These are phyloP conservation scores for Sus cebifrons DNA, from an alignment of 2,797 vertebrate genomes.

Conservation along the genomic window DNA sequence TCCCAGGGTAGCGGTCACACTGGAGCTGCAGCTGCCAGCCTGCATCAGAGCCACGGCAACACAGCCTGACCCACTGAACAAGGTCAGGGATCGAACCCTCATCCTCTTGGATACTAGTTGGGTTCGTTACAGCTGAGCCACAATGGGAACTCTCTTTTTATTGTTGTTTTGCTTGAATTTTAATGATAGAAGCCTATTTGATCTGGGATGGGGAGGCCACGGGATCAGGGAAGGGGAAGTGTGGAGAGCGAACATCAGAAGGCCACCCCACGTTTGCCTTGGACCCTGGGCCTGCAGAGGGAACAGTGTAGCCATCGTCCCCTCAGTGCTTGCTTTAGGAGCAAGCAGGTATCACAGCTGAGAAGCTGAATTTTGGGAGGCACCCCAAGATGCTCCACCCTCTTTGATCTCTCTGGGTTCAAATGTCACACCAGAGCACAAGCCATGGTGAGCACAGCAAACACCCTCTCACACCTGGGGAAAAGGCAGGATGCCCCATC, in stretches of 20 bases:
- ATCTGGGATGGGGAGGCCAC: background rate
- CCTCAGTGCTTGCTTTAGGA: accelerated
- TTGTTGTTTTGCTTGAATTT: background rate
- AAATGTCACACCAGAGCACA: background rate
- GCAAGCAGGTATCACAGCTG: background rate
- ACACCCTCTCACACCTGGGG: accelerated
- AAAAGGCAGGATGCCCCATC: accelerated
- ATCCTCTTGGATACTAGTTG: too few species aligned
- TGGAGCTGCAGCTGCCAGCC: too few species aligned
- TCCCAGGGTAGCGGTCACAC: too few species aligned
- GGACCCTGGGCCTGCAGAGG: accelerated
- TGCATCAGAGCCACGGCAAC: too few species aligned
- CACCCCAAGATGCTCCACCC: accelerated
- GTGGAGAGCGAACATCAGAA: accelerated
- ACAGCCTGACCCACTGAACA: too few species aligned
- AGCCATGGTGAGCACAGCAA: accelerated
- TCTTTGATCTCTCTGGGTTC: accelerated
- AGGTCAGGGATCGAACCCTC: too few species aligned
- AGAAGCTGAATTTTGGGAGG: background rate
- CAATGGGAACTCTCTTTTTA: too few species aligned
- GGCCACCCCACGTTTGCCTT: accelerated
- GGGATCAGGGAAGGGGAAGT: too few species aligned
- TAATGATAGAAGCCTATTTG: background rate
- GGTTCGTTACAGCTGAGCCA: too few species aligned
- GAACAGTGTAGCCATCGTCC: accelerated